Evolutionary conservation across 2,888 invertebrate species (phyloP).

Genomic region (Macaria notata): DNA sequence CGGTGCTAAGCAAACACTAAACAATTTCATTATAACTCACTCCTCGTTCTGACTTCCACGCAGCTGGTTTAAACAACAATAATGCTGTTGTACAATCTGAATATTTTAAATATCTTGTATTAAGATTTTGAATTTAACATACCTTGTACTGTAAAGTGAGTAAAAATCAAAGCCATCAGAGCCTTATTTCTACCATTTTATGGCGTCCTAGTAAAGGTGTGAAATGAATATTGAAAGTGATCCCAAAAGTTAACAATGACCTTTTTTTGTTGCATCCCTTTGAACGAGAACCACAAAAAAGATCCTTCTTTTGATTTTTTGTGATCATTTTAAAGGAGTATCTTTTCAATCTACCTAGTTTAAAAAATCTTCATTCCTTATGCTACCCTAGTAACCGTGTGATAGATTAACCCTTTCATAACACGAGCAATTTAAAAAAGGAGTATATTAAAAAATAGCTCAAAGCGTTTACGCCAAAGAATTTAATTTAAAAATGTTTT

Average conservation of each 20-base stretch:
- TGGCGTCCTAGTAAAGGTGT: conserved; percentile 41
- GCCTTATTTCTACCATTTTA: conserved; percentile 8
- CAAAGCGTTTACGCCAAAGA: conserved; percentile 38
- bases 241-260: background rate
- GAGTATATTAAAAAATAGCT: too few relatives aligned
- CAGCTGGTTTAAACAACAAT: too few relatives aligned
- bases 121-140: too few relatives aligned
- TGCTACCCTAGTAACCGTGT: conserved; percentile 44
- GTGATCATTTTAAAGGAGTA: too few relatives aligned
- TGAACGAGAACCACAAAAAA: background rate
- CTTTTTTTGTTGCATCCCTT: background rate
- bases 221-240: conserved; percentile 35
- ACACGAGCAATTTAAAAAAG: too few relatives aligned
- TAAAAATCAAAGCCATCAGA: too few relatives aligned
- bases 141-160: too few relatives aligned
- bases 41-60: too few relatives aligned
- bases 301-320: too few relatives aligned
- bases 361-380: conserved; percentile 20
- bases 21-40: conserved; percentile 7
- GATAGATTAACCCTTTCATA: conserved; percentile 33
- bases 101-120: too few relatives aligned
- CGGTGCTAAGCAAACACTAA: background rate
- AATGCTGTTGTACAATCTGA: too few relatives aligned
- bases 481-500: conserved; percentile 55
- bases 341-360: background rate